Evolutionary conservation across 2,888 invertebrate species (phyloP).

Genomic region (Eupithecia subfuscata): DNA sequence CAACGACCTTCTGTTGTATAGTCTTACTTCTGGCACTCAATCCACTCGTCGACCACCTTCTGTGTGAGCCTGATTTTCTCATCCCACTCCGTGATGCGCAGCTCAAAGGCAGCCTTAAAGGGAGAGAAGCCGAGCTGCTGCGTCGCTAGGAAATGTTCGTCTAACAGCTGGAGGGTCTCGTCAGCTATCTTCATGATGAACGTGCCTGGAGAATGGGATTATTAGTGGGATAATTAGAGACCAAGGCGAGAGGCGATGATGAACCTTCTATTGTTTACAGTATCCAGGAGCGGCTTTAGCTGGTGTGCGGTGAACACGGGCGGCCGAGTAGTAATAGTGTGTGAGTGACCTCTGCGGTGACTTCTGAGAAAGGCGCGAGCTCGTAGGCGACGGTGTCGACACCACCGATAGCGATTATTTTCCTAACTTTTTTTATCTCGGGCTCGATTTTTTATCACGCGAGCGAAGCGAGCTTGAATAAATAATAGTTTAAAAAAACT

Average conservation of each 20-base stretch:
- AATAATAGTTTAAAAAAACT: too few relatives aligned
- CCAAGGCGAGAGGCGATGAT: not conserved
- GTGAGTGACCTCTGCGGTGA: too few relatives aligned
- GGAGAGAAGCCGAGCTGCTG: slow-evolving; percentile 91
- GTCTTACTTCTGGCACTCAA: slow-evolving; percentile 88
- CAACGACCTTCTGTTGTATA: not conserved
- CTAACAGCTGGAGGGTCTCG: slow-evolving; percentile 88
- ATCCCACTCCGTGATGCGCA: slow-evolving; percentile 90
- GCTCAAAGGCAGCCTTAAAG: slow-evolving; percentile 90
- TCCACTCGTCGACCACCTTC: slow-evolving; percentile 87
- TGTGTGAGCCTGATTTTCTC: slow-evolving; percentile 86
- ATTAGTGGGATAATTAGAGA: not conserved
- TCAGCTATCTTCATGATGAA: slow-evolving; percentile 90
- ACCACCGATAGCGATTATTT: too few relatives aligned
- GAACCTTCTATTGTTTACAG: too few relatives aligned
- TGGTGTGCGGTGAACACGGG: too few relatives aligned
- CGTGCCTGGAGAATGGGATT: slow-evolving; percentile 77
- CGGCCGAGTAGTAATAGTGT: too few relatives aligned
- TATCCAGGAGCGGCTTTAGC: too few relatives aligned
- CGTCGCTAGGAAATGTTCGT: slow-evolving; percentile 89
- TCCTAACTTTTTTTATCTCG: too few relatives aligned
- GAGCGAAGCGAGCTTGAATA: too few relatives aligned
- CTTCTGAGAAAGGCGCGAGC: too few relatives aligned
- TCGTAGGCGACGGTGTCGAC: too few relatives aligned
- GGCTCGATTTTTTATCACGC: too few relatives aligned